Evolutionary conservation across 2,888 invertebrate species (phyloP).

Genomic region (Trilocha varians): DNA sequence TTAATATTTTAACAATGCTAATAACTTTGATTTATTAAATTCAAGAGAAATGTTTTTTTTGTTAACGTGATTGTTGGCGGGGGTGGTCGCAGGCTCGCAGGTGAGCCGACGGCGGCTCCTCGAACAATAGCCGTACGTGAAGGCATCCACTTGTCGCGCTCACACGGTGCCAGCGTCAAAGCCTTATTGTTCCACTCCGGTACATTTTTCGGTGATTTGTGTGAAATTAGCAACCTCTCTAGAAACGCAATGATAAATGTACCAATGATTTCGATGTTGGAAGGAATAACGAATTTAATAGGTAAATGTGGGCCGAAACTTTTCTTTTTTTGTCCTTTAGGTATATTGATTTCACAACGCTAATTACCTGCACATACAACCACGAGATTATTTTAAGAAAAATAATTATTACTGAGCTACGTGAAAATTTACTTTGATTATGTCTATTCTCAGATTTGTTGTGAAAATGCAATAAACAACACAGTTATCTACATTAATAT

Average conservation of each 20-base stretch:
- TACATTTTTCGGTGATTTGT: not conserved
- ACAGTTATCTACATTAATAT: not conserved
- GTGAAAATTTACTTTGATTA: too few relatives aligned
- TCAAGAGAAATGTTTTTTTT: too few relatives aligned
- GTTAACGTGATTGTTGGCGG: conserved; percentile 10
- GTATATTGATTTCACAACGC: too few relatives aligned
- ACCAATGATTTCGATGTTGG: not conserved
- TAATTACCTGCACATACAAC: too few relatives aligned
- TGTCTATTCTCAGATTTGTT: too few relatives aligned
- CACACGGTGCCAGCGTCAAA: conserved; percentile 43
- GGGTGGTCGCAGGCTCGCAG: conserved; percentile 13
- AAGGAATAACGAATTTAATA: too few relatives aligned
- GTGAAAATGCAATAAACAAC: too few relatives aligned
- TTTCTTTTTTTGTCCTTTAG: too few relatives aligned
- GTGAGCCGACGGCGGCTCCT: conserved; percentile 10
- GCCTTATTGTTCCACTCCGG: not conserved
- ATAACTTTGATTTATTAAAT: too few relatives aligned
- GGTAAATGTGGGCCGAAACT: too few relatives aligned
- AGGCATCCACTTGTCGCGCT: conserved; percentile 69
- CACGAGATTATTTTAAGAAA: too few relatives aligned
- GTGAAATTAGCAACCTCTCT: not conserved
- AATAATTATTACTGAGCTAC: too few relatives aligned
- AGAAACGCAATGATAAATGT: not conserved
- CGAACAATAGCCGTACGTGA: conserved; percentile 66
- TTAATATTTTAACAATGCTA: conserved; percentile 8